A percentile compares a stretch with the other conserved stretches of the same genome.
Conservation (phyloP, 2,888 invertebrate genomes). For the Brenthis hecate region DNA sequence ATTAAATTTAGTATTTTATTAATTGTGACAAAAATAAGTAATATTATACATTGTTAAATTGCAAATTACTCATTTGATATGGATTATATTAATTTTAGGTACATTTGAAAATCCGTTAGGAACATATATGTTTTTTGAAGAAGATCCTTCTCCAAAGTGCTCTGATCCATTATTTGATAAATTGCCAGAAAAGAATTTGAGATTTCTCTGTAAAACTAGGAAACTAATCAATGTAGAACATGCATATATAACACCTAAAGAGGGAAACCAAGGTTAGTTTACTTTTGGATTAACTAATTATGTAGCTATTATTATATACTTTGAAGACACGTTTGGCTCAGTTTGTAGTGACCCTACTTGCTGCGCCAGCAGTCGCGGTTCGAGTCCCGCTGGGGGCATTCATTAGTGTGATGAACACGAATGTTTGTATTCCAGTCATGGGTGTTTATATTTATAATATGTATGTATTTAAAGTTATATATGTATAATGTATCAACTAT, state of each 20-base stretch:
- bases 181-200: slow-evolving; percentile 79
- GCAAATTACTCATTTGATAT: too few species aligned
- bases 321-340: too few species aligned
- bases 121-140: slow-evolving; percentile 88
- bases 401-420: too few species aligned
- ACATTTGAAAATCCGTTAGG: slow-evolving; percentile 86
- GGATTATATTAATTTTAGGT: slow-evolving; percentile 67
- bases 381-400: too few species aligned
- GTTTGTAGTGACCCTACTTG: too few species aligned
- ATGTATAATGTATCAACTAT: too few species aligned
- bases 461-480: too few species aligned
- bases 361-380: too few species aligned
- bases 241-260: slow-evolving; percentile 82
- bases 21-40: too few species aligned
- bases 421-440: too few species aligned
- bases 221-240: slow-evolving; percentile 86
- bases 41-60: neutral
- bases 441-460: too few species aligned
- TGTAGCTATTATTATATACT: neutral
- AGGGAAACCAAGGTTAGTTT: slow-evolving; percentile 52
- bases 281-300: neutral
- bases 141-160: slow-evolving; percentile 73
- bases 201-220: slow-evolving; percentile 84
- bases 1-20: too few species aligned
- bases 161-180: slow-evolving; percentile 81